A percentile compares a stretch with the other conserved stretches of the same genome.
Conservation (phyloP, 2,797 vertebrate genomes). For the Nannoperca obscura region DNA sequence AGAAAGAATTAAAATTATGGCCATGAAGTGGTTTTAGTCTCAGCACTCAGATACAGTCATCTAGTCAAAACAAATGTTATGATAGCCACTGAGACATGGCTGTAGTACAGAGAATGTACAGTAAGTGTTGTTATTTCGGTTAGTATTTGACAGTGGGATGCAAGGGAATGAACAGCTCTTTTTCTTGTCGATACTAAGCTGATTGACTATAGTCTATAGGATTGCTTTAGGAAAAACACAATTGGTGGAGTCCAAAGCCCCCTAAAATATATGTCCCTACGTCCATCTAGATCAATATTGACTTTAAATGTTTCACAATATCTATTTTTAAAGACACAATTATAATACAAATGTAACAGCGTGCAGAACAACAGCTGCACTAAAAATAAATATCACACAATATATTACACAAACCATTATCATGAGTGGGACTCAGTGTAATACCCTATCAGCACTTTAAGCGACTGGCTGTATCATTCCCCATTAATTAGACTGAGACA, state of each 20-base stretch:
- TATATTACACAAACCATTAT: slow-evolving; percentile 2
- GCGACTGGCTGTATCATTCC: slow-evolving; percentile 88
- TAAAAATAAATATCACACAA: slow-evolving; percentile 2
- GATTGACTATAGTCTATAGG: neutral
- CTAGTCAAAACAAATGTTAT: slow-evolving; percentile 69
- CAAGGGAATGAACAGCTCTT: slow-evolving; percentile 84
- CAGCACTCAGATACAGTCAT: slow-evolving; percentile 69
- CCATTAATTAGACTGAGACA: slow-evolving; percentile 89
- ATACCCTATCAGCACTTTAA: slow-evolving; percentile 36
- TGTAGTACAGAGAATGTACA: slow-evolving; percentile 60
- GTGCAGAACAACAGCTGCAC: neutral
- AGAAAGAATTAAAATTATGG: slow-evolving; percentile 77
- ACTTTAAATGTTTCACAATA: slow-evolving; percentile 1
- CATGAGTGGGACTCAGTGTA: slow-evolving; percentile 3
- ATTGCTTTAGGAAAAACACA: neutral
- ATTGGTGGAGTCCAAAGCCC: neutral
- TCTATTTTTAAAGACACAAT: neutral
- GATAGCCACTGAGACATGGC: slow-evolving; percentile 69
- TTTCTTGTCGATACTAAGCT: slow-evolving; percentile 20
- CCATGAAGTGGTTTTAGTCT: slow-evolving; percentile 70
- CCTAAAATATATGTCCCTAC: no score
- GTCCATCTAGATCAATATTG: neutral
- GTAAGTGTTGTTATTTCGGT: slow-evolving; percentile 61
- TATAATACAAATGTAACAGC: slow-evolving; percentile 1
- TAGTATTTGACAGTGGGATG: slow-evolving; percentile 77